Percentiles rank a stretch among this genome's conserved stretches.
phyloP scores from a whole-genome alignment of 1,140 invertebrate genomes.

The Hyles vespertilio region DNA sequence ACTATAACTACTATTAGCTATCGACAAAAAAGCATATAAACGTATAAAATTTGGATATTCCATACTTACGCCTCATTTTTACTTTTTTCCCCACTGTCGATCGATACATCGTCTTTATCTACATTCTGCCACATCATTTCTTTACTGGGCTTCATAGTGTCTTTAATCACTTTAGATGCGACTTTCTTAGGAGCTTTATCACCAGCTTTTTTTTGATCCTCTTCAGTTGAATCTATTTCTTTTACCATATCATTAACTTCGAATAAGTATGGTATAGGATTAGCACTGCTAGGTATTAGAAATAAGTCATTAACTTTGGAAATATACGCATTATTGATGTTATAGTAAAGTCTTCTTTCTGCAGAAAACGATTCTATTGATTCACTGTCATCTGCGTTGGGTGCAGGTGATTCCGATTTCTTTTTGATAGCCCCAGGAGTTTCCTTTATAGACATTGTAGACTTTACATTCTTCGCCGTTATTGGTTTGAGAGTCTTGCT shows the following conservation, averaged over 20 bases:
- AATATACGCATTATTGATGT: conserved; percentile 32
- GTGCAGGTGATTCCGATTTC: background rate
- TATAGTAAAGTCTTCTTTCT: conserved; percentile 35
- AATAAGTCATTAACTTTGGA: conserved; percentile 39
- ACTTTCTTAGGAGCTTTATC: conserved; percentile 44
- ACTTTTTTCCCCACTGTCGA: conserved; percentile 27
- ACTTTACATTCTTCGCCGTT: conserved; percentile 32
- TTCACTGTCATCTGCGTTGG: conserved; percentile 12
- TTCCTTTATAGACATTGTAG: conserved; percentile 18
- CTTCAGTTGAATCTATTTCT: conserved; percentile 34
- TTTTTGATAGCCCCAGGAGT: background rate
- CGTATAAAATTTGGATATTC: background rate
- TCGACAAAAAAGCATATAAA: too few species aligned
- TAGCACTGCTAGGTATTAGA: conserved; percentile 14
- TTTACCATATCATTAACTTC: conserved; percentile 44
- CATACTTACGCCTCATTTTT: conserved; percentile 38
- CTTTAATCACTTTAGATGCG: conserved; percentile 36
- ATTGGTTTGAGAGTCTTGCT: conserved; percentile 32
- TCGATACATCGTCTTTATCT: conserved; percentile 32
- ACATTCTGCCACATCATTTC: conserved; percentile 28
- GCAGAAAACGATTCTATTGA: conserved; percentile 33
- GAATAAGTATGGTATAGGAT: conserved; percentile 37
- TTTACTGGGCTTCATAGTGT: conserved; percentile 42
- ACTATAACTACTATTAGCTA: too few species aligned
- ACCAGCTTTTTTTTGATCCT: conserved; percentile 37